Evolutionary conservation across 2,113 vertebrate genomes (phyloP).

Genomic region (Australoheros scitulus): DNA sequence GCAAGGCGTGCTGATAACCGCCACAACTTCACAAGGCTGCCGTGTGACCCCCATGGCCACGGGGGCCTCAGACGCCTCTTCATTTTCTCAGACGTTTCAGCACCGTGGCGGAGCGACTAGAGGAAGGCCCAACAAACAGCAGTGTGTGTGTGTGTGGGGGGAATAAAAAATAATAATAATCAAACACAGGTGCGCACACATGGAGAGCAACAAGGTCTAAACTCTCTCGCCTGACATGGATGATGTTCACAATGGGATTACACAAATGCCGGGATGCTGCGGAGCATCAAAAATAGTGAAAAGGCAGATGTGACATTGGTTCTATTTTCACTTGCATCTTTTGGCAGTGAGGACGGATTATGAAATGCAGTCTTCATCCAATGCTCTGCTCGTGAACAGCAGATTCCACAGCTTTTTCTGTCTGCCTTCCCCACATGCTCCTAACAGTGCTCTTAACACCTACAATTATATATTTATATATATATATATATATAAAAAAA

Average conservation of each 20-base stretch:
- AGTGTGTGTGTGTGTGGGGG: no score
- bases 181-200: not conserved
- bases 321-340: slow-evolving; percentile 53
- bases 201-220: slow-evolving; percentile 3
- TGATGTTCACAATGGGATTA: not conserved
- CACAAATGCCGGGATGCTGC: slow-evolving; percentile 2
- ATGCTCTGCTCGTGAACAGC: slow-evolving; percentile 45
- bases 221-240: slow-evolving; percentile 19
- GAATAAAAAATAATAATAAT: slow-evolving; percentile 2
- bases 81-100: not conserved
- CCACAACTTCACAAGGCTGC: slow-evolving; percentile 52
- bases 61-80: slow-evolving; percentile 29
- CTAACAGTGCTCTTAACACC: slow-evolving; percentile 58
- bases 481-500: slow-evolving; percentile 9
- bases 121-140: slow-evolving; percentile 4
- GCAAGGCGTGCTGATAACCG: slow-evolving; percentile 43
- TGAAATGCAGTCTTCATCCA: slow-evolving; percentile 52
- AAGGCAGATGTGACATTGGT: slow-evolving; percentile 53
- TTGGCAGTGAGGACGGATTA: slow-evolving; percentile 47
- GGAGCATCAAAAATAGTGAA: slow-evolving; percentile 27
- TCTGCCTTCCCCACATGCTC: slow-evolving; percentile 56
- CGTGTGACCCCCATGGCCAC: slow-evolving; percentile 30
- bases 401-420: slow-evolving; percentile 55
- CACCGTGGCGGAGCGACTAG: not conserved
- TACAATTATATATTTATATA: slow-evolving; percentile 53